phyloP scores from a whole-genome alignment of 1,140 invertebrate genomes.

The Sycophaga agraensis region DNA sequence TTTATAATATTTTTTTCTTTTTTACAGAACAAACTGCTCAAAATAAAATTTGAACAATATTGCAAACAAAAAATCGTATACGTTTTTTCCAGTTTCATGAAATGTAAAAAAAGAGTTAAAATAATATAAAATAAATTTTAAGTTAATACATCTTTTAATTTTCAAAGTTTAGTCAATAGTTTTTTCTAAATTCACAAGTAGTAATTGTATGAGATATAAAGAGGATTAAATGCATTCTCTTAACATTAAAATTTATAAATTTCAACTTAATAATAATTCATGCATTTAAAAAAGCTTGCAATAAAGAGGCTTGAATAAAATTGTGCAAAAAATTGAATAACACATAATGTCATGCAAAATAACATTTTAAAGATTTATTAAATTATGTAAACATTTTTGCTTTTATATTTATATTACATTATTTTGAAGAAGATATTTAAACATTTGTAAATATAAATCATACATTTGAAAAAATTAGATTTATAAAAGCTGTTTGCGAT shows the following conservation, averaged over 20 bases:
- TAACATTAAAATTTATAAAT: too few species aligned
- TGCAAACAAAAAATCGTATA: too few species aligned
- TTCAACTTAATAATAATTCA: slow-evolving; percentile 22
- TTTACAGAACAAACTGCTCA: too few species aligned
- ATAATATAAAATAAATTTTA: slow-evolving; percentile 9
- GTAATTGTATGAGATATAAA: too few species aligned
- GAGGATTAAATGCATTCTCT: too few species aligned
- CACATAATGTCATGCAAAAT: slow-evolving; percentile 29
- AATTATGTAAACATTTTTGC: slow-evolving; percentile 13
- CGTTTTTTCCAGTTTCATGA: too few species aligned
- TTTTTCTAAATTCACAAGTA: too few species aligned
- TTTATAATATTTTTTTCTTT: too few species aligned
- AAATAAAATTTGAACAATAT: too few species aligned
- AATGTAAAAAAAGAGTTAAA: too few species aligned
- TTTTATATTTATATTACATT: slow-evolving; percentile 2
- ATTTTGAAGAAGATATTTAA: not conserved
- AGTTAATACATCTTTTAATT: too few species aligned
- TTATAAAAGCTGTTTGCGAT: slow-evolving; percentile 8
- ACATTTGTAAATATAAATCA: not conserved
- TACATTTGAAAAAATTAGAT: not conserved
- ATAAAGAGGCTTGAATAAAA: slow-evolving; percentile 10
- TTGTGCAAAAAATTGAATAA: slow-evolving; percentile 21
- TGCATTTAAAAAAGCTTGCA: slow-evolving; percentile 21
- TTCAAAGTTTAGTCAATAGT: too few species aligned
- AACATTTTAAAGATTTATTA: slow-evolving; percentile 12